Conservation (phyloP, 37 sponge, comb jelly and placozoan species). For the Dysidea cf. avara region DNA sequence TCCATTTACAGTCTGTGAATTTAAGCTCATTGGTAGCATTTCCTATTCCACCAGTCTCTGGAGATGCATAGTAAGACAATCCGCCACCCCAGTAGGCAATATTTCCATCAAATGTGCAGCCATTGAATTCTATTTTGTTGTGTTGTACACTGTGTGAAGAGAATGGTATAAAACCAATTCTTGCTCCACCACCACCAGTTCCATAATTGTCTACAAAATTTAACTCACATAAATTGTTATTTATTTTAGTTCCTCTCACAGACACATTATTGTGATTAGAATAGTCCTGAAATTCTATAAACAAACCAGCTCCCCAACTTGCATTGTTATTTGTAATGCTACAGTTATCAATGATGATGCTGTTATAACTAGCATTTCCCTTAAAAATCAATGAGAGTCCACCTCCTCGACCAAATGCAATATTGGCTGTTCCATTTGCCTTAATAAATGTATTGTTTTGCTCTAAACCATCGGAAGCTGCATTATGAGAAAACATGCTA, state of each 20-base stretch:
- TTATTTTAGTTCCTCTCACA: background rate
- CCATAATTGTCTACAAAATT: background rate
- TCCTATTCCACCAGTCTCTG: background rate
- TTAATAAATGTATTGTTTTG: background rate
- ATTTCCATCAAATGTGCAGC: slow-evolving; percentile 43
- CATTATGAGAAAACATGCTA: slow-evolving; percentile 22
- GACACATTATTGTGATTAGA: slow-evolving; percentile 8
- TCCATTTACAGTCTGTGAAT: slow-evolving; percentile 38
- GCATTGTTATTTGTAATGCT: slow-evolving; percentile 22
- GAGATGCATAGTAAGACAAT: slow-evolving; percentile 16
- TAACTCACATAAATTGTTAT: slow-evolving; percentile 3
- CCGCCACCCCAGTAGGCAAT: slow-evolving; percentile 60
- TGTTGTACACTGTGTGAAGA: background rate
- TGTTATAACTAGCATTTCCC: slow-evolving; percentile 28
- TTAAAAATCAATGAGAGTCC: slow-evolving; percentile 40
- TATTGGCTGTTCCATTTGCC: background rate
- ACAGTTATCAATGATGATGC: background rate
- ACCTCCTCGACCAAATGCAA: slow-evolving; percentile 40
- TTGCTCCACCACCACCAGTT: slow-evolving; percentile 39
- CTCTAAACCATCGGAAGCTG: background rate
- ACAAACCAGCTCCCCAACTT: slow-evolving; percentile 51
- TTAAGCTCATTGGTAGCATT: slow-evolving; percentile 16
- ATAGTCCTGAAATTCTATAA: slow-evolving; percentile 44
- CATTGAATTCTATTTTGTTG: slow-evolving; percentile 22
- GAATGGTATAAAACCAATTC: slow-evolving; percentile 17